Evolutionary conservation across 92 coral and sea anemone genomes (phyloP).

Genomic region (Blastomussa wellsi): DNA sequence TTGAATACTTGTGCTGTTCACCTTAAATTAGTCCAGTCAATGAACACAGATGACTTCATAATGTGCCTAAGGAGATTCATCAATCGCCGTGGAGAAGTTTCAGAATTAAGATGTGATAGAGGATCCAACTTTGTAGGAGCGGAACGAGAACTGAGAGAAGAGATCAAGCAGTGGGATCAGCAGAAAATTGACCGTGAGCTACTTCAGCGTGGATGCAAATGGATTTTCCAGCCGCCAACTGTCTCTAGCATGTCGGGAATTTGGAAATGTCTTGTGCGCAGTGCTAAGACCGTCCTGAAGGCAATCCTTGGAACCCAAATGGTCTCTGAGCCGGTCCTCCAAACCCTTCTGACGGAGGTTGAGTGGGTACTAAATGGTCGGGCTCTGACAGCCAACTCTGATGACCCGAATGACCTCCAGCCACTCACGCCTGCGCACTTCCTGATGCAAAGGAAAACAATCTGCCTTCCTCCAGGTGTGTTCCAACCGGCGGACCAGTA

Average conservation of each 20-base stretch:
- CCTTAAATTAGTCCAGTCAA: constrained; percentile 46
- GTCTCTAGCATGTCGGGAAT: constrained; percentile 58
- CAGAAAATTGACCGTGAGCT: constrained; percentile 52
- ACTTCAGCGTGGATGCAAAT: constrained; percentile 52
- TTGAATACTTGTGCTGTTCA: constrained; percentile 49
- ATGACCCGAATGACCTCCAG: constrained; percentile 41
- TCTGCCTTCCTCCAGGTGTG: constrained; percentile 43
- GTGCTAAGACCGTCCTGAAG: constrained; percentile 36
- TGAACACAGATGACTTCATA: constrained; percentile 63
- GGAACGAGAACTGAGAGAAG: constrained; percentile 63
- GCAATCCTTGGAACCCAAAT: constrained; percentile 25
- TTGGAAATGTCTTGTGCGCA: constrained; percentile 58
- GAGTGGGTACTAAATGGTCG: constrained; percentile 38
- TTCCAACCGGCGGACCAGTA: constrained; percentile 28
- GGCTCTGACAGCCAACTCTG: constrained; percentile 44
- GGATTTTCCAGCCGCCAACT: constrained; percentile 59
- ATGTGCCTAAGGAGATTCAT: constrained; percentile 53
- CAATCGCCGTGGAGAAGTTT: constrained; percentile 67
- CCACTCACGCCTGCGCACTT: constrained; percentile 46
- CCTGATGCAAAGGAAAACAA: constrained; percentile 38
- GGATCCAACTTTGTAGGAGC: constrained; percentile 74
- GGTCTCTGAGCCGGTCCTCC: constrained; percentile 24
- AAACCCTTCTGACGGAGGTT: constrained; percentile 38
- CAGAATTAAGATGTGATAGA: constrained; percentile 51
- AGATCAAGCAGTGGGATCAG: constrained; percentile 51